These are phyloP conservation scores for Graptemys geographica DNA, from an alignment of 2,797 vertebrate species.

Conservation along the genomic window DNA sequence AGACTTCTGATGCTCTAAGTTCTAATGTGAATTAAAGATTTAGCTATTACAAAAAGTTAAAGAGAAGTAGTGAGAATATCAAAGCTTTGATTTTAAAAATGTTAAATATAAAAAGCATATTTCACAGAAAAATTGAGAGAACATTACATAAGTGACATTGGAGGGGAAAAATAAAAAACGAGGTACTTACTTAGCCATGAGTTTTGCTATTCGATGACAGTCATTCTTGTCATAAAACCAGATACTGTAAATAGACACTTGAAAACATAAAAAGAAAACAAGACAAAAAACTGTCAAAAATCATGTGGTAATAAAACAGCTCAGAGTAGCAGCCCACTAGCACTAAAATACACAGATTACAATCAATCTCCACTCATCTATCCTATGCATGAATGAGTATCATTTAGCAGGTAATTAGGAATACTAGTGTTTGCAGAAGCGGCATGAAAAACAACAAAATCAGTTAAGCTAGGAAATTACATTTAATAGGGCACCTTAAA, in stretches of 20 bases:
- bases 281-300: neutral
- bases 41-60: neutral
- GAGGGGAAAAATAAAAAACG: neutral
- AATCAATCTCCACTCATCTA: neutral
- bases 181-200: constrained; percentile 95
- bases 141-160: neutral
- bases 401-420: neutral
- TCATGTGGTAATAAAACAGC: rapidly evolving
- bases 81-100: neutral
- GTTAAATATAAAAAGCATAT: neutral
- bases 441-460: neutral
- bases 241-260: constrained; percentile 98
- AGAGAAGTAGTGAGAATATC: neutral
- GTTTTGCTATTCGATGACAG: constrained; percentile 96
- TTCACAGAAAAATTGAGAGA: neutral
- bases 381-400: neutral
- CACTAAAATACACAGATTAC: neutral
- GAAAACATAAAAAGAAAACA: constrained; percentile 74
- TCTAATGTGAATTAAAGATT: neutral
- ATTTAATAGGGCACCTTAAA: neutral
- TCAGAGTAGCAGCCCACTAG: neutral
- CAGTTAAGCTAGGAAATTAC: neutral
- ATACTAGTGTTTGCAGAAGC: neutral
- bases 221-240: constrained; percentile 99
- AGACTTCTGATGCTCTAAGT: neutral